Base-by-base conservation (phyloP, 2,888 invertebrate genomes). In the Punctoribates punctum region DNA sequence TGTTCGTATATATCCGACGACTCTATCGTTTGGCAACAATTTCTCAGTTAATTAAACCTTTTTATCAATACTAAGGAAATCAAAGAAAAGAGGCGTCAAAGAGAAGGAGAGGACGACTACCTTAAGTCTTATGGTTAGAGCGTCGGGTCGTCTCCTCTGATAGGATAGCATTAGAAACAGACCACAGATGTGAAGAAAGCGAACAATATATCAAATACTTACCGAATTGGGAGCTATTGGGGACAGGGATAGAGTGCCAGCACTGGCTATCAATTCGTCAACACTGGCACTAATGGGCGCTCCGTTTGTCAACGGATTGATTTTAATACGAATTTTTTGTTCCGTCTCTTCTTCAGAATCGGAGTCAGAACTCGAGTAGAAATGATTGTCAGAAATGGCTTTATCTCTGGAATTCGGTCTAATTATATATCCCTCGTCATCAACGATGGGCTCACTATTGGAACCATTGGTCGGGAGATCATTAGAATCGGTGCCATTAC, bases 311-410 rank as follows among this genome's bases (percentile, higher is more conserved):
- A 75, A 87, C 0, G 96, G 96, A 85, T 96, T 96, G 78, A 96
- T 96, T 87, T 95, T 94, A 2, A 96, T 94, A 83, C 93, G 93
- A 80, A 96, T 92, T 84, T 94, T 94, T 67, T 90, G 89, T 82
- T 92, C 93, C 74, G 90, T 88, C 82, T 94, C 94, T 82, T 94
- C 94, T 81, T 93, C 89, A 1, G 62, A 29, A 20, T 74, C 74
- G 0, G 74, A 74, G n/a, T 67, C 67, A 46, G 67, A 67, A 51
- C 73, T 73, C 42, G 76, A 76, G 65, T 76, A 70, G 27, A 73
- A 72, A 27, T 60, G 60, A 65, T 65, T 65, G 34, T 65, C 65
- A 65, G 34, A 27, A 65, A 13, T 65, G 23, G 15, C n/a, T 29
- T 72, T 54, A 15, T 34, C n/a, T 23, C 38, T 42, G 23, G 34